Base-by-base conservation (phyloP, 2,113 vertebrate species). In the Antechinus flavipes region DNA sequence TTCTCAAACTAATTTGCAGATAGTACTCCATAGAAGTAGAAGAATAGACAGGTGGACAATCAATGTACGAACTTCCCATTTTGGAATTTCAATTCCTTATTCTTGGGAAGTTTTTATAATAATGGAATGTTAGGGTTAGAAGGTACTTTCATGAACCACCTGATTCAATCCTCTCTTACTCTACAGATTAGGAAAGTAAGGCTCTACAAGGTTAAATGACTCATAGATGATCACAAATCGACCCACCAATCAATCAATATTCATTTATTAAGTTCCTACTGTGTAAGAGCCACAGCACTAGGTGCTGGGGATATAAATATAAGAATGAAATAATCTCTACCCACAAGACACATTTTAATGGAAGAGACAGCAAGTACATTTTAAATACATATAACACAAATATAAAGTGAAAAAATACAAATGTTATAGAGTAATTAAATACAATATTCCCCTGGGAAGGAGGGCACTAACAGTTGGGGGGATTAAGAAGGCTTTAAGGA, bases 161-260 rank as follows among this genome's bases (percentile, higher is more conserved):
- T 56, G 6, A 2, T 92, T 27, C 90, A 91, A 55, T 46, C 10
- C 35, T 12, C 54, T 91, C 50, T 91, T 26, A 25, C 23, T 94
- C 93, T 91, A 24, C 54, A 89, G n/a, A 3, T n/a, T 14, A 95
- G 19, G 30, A 94, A 95, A 92, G 16, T 26, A 95, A 96, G 49
- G 16, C 25, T 49, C 30, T 24, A 12, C 61, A 50, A 56, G 8
- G 53, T 24, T 22, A 94, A 93, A 52, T 47, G 89, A 89, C 90
- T 53, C 96, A 12, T 84, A 35, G 54, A 53, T n/a, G 1, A 52
- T 50, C 35, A 90, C 5, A 93, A 94, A 95, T 53, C 42, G n/a
- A 68, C 22, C 30, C 46, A 90, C 7, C 90, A 93, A 95, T 46
- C 47, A 22, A 42, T n/a, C 35, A 84, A 42, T 35, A 84, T 42